A percentile compares a stretch with the other conserved stretches of the same genome.
phyloP scores from a whole-genome alignment of 2,888 invertebrate species.

The Oxycera nigricornis region DNA sequence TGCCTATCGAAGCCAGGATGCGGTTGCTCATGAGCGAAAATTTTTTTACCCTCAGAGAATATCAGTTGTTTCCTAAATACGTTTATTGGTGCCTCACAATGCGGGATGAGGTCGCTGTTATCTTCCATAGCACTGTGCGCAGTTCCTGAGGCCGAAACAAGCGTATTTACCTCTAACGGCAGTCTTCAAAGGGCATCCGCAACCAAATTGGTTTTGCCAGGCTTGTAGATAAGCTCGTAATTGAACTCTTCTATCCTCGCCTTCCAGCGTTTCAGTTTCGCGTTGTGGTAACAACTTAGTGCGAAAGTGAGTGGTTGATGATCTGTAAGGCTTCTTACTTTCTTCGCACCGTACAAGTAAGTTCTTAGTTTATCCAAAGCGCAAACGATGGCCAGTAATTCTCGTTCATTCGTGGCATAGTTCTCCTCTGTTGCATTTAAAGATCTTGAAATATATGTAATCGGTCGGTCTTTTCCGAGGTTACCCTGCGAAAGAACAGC shows the following conservation, averaged over 20 bases:
- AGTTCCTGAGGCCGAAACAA: not conserved
- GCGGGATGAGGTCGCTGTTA: not conserved
- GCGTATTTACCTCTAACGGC: not conserved
- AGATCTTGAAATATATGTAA: constrained; percentile 11
- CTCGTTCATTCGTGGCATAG: constrained; percentile 10
- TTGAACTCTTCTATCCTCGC: constrained; percentile 42
- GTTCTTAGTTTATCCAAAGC: constrained; percentile 5
- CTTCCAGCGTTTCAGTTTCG: constrained; percentile 21
- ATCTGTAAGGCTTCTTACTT: constrained; percentile 16
- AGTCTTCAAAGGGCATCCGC: not conserved
- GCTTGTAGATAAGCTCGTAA: constrained; percentile 3
- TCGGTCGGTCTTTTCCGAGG: constrained; percentile 16
- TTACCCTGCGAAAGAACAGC: constrained; percentile 4
- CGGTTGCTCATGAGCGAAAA: constrained; percentile 36
- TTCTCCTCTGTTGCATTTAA: constrained; percentile 32
- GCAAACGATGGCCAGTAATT: constrained; percentile 12
- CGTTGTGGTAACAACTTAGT: not conserved
- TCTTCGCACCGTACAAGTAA: constrained; percentile 18
- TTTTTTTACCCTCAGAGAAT: not conserved
- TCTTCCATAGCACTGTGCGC: constrained; percentile 19
- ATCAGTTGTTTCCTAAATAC: not conserved
- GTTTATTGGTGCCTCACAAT: not conserved
- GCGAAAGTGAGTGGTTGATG: constrained; percentile 20
- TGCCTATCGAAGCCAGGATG: constrained; percentile 31
- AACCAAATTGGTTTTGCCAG: constrained; percentile 6